phyloP scores from a whole-genome alignment of 2,113 vertebrate genomes.

The Regulus satrapa region DNA sequence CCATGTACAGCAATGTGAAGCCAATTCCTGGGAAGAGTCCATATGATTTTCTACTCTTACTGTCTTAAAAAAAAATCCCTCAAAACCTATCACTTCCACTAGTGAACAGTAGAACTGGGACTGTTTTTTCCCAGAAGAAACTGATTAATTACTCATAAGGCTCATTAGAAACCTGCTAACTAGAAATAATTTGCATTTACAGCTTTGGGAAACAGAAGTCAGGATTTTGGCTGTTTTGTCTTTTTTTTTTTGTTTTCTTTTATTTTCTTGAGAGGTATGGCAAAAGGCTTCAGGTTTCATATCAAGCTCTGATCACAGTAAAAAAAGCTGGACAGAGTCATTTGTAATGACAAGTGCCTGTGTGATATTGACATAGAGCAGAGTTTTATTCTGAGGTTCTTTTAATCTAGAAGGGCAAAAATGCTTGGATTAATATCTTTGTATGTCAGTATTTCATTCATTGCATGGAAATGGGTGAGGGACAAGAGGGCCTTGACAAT shows the following conservation, averaged over 20 bases:
- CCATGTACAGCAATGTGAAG: neutral
- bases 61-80: neutral
- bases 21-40: neutral
- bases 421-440: neutral
- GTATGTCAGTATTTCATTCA: neutral
- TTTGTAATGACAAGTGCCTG: neutral
- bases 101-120: constrained; percentile 34
- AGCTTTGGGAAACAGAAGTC: constrained; percentile 46
- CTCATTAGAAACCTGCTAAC: constrained; percentile 78
- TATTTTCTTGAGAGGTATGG: constrained; percentile 6
- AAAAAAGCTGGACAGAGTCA: neutral
- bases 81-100: neutral
- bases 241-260: neutral
- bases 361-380: neutral
- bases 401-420: constrained; percentile 14
- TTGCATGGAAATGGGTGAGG: neutral
- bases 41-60: neutral
- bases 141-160: constrained; percentile 71
- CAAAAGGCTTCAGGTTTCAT: constrained; percentile 51
- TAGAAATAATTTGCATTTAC: constrained; percentile 10
- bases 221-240: neutral
- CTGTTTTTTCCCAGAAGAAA: constrained; percentile 41
- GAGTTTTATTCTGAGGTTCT: neutral
- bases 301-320: neutral
- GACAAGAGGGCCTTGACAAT: neutral